Percentiles rank a stretch among this genome's conserved stretches.
phyloP scores from a whole-genome alignment of 2,888 invertebrate species.

The Serrognathus titanus region DNA sequence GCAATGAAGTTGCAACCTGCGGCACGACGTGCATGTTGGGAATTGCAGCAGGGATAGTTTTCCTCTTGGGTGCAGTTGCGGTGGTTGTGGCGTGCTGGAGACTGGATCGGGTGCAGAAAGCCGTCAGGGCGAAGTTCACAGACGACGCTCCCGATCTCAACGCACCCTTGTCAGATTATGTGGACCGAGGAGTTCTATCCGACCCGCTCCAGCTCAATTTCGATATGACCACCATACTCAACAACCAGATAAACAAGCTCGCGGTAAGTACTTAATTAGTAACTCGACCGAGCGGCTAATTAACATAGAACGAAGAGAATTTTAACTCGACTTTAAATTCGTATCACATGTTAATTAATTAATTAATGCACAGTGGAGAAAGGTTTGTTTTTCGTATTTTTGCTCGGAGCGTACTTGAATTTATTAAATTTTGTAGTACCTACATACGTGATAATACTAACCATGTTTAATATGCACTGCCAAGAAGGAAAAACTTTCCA shows the following conservation, averaged over 20 bases:
- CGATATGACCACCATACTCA: slow-evolving; percentile 39
- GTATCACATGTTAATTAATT: too few relatives aligned
- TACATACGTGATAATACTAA: too few relatives aligned
- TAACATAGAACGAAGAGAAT: too few relatives aligned
- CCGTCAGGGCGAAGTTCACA: slow-evolving; percentile 37
- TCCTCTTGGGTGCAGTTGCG: slow-evolving; percentile 38
- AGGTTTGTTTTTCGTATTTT: too few relatives aligned
- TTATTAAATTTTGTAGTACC: too few relatives aligned
- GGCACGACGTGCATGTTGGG: slow-evolving; percentile 51
- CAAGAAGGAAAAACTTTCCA: too few relatives aligned
- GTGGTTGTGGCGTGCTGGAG: slow-evolving; percentile 41
- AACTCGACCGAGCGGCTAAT: too few relatives aligned
- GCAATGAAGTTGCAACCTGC: slow-evolving; percentile 41
- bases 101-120: slow-evolving; percentile 37
- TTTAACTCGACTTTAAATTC: too few relatives aligned
- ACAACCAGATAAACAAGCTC: slow-evolving; percentile 35
- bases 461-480: too few relatives aligned
- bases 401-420: too few relatives aligned
- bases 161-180: slow-evolving; percentile 41
- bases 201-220: slow-evolving; percentile 43
- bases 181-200: slow-evolving; percentile 34
- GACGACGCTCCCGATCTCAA: slow-evolving; percentile 39
- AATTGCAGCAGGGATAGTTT: slow-evolving; percentile 46
- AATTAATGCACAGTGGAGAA: too few relatives aligned
- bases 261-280: slow-evolving; percentile 30